Evolutionary conservation across 2,113 vertebrate species (phyloP), one percentile per base, ranked within the genome.

Genomic region (Thalassoma bifasciatum): DNA sequence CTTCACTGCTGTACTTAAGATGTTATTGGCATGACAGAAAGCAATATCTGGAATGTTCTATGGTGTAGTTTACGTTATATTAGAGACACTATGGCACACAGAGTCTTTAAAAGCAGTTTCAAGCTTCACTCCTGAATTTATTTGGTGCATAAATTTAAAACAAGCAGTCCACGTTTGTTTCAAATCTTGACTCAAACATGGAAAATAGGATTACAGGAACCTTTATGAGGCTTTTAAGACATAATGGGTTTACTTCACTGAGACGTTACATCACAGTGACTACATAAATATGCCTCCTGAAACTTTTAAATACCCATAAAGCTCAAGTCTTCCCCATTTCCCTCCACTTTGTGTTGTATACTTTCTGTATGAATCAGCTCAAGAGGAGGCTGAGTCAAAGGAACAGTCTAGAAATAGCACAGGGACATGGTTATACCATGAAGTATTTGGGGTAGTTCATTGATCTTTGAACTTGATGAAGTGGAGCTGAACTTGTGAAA

Each of bases 21-120:
- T 59, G 82, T 75, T 52, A 79, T 63, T 60, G 64, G 70, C 42
- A 36, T 77, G 77, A 80, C 75, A 81, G 63, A 74, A 67, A 72
- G 68, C 82, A 87, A 81, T 87, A 85, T 82, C 50, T 62, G 22
- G 38, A 50, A 42, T 59, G 40, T 37, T 77, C 53, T 37, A 14
- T 58, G 78, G 47, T 78, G 70, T 44, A 37, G 40, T 47, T 72
- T 11, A 73, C 71, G 83, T 79, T 61, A 63, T 52, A 46, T 59
- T 63, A 62, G 44, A 58, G 57, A 81, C 66, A 59, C 30, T 51
- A 21, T 12, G 36, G 30, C 17, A 49, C 37, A 14, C 16, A 49
- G 51, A 46, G 56, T 36, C 59, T 52, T 56, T 56, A 61, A 51
- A 69, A 64, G n/a, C 14, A 0, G 9, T 24, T 46, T 52, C 44